These are phyloP conservation scores for Buathra laborator DNA, from an alignment of 2,888 invertebrate genomes.

Conservation along the genomic window DNA sequence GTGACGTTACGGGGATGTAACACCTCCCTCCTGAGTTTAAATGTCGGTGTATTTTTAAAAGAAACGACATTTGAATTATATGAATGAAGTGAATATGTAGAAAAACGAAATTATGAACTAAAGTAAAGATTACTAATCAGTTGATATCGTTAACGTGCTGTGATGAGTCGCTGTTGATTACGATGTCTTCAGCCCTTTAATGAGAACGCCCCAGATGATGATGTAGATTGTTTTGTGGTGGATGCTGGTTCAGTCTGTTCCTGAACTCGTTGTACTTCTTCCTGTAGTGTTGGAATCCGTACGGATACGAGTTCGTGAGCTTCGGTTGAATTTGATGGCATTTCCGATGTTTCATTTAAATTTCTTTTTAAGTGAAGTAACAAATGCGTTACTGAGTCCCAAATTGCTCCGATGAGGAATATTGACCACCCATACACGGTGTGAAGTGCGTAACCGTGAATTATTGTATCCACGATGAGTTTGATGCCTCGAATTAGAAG, in stretches of 20 bases:
- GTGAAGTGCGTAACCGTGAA: constrained; percentile 2
- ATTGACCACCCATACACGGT: constrained; percentile 39
- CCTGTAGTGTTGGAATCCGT: not conserved
- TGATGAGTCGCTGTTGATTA: not conserved
- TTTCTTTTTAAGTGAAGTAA: constrained; percentile 17
- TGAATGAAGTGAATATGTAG: not conserved
- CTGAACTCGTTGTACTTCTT: not conserved
- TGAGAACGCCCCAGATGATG: not conserved
- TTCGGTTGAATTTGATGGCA: not conserved
- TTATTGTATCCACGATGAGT: constrained; percentile 46
- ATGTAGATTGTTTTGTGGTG: not conserved
- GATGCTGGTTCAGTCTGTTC: not conserved
- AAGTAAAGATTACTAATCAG: not conserved
- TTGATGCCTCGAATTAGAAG: constrained; percentile 37
- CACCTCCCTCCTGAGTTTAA: not conserved
- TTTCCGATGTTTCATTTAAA: constrained; percentile 5
- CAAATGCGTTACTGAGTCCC: constrained; percentile 46
- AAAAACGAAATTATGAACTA: not conserved
- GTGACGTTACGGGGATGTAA: not conserved
- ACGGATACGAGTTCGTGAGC: not conserved
- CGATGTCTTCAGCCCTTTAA: not conserved
- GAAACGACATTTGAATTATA: not conserved
- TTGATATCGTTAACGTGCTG: not conserved
- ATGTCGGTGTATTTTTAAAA: not conserved
- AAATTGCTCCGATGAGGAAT: constrained; percentile 30